These are phyloP conservation scores for Trematomus bernacchii DNA, from an alignment of 2,797 vertebrate species.

Conservation along the genomic window DNA sequence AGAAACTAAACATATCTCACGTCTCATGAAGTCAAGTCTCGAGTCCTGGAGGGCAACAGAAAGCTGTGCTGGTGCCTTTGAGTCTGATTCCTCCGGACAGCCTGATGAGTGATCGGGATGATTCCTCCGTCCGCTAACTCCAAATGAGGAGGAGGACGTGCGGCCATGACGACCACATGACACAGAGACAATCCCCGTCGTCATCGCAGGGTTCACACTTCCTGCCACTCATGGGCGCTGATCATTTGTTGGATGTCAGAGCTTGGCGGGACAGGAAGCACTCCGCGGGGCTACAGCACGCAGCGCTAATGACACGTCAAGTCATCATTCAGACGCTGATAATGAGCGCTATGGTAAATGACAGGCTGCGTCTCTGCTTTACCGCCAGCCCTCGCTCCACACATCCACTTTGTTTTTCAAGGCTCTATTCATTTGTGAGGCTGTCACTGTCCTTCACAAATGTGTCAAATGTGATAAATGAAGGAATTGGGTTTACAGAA, in stretches of 20 bases:
- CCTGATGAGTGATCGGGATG: neutral
- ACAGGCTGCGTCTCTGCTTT: neutral
- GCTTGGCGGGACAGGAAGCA: conserved; percentile 2
- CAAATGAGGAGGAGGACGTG: conserved; percentile 20
- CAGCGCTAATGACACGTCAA: neutral
- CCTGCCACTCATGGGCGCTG: conserved; percentile 46
- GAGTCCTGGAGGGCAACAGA: too few species aligned
- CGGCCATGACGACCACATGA: conserved; percentile 21
- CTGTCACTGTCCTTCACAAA: too few species aligned
- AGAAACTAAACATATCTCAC: too few species aligned
- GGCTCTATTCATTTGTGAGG: too few species aligned
- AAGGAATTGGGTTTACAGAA: too few species aligned
- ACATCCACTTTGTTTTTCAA: too few species aligned
- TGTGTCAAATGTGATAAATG: too few species aligned
- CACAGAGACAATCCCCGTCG: conserved; percentile 51
- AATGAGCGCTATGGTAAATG: neutral
- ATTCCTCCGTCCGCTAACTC: conserved; percentile 13
- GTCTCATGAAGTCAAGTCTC: too few species aligned
- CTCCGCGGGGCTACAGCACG: neutral
- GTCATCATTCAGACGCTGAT: neutral
- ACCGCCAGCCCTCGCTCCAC: too few species aligned
- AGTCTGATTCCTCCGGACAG: neutral
- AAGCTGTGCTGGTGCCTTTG: too few species aligned
- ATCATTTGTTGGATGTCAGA: conserved; percentile 45
- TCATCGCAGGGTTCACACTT: conserved; percentile 34